A percentile compares a stretch with the other conserved stretches of the same genome.
phyloP scores from a whole-genome alignment of 2,797 vertebrate genomes.

The Oceanodroma leucorhoa region DNA sequence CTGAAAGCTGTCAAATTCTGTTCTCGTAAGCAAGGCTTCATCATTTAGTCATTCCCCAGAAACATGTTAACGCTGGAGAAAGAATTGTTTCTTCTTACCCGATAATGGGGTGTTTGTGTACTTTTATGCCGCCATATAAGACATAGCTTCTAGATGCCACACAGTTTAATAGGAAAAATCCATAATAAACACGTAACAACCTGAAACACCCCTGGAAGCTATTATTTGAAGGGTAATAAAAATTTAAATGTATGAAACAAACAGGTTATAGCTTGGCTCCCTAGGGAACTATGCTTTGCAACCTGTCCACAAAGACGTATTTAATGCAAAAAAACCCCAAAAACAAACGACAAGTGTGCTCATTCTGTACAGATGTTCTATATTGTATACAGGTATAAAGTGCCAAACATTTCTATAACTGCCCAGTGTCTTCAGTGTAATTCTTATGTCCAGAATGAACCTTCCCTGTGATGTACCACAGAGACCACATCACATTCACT shows the following conservation, averaged over 20 bases:
- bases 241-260: not conserved
- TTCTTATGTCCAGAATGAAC: not conserved
- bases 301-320: not conserved
- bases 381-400: not conserved
- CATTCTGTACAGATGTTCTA: not conserved
- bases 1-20: not conserved
- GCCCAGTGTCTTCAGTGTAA: not conserved
- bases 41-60: not conserved
- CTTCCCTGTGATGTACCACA: not conserved
- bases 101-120: not conserved
- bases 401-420: not conserved
- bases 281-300: not conserved
- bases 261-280: not conserved
- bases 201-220: not conserved
- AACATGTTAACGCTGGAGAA: not conserved
- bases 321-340: not conserved
- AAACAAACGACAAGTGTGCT: rapidly evolving
- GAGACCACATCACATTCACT: not conserved
- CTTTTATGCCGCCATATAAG: not conserved
- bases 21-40: not conserved
- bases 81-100: not conserved
- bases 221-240: not conserved
- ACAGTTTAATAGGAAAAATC: conserved; percentile 14
- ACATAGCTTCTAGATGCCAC: not conserved
- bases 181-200: not conserved